These are phyloP conservation scores for Pinctada fucata DNA, from an alignment of 2,888 invertebrate species.

Conservation along the genomic window DNA sequence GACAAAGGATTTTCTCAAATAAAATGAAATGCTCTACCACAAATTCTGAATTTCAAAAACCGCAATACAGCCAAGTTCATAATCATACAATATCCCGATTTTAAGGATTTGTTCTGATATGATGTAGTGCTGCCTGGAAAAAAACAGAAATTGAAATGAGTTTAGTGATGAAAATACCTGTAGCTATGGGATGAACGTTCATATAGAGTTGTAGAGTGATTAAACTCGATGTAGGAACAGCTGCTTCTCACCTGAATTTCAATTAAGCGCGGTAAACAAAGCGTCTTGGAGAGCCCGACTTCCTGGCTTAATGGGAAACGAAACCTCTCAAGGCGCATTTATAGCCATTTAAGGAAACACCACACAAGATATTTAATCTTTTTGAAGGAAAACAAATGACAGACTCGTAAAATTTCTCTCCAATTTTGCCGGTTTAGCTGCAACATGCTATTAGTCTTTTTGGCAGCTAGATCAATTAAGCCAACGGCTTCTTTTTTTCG, in stretches of 20 bases:
- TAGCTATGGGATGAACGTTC: neutral
- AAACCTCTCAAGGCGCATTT: constrained; percentile 38
- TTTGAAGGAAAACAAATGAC: constrained; percentile 40
- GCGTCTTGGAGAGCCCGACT: constrained; percentile 31
- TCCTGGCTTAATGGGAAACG: constrained; percentile 42
- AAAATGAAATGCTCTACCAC: too few relatives aligned
- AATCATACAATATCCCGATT: too few relatives aligned
- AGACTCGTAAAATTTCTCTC: constrained; percentile 45
- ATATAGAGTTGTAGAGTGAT: neutral
- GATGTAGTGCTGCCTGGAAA: too few relatives aligned
- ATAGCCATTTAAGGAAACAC: constrained; percentile 39
- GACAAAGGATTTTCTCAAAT: too few relatives aligned
- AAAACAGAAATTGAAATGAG: too few relatives aligned
- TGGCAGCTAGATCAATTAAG: constrained; percentile 16
- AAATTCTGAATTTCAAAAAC: too few relatives aligned
- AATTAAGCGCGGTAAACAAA: constrained; percentile 40
- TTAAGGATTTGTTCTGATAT: too few relatives aligned
- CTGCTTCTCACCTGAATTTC: constrained; percentile 36
- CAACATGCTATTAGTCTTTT: constrained; percentile 30
- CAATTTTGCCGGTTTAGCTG: constrained; percentile 36
- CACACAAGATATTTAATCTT: constrained; percentile 43
- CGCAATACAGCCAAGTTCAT: too few relatives aligned
- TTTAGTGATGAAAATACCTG: neutral
- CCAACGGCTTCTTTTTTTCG: neutral
- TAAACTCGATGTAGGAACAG: neutral